Conservation (phyloP, 2,113 vertebrate genomes). For the Loxodonta africana region DNA sequence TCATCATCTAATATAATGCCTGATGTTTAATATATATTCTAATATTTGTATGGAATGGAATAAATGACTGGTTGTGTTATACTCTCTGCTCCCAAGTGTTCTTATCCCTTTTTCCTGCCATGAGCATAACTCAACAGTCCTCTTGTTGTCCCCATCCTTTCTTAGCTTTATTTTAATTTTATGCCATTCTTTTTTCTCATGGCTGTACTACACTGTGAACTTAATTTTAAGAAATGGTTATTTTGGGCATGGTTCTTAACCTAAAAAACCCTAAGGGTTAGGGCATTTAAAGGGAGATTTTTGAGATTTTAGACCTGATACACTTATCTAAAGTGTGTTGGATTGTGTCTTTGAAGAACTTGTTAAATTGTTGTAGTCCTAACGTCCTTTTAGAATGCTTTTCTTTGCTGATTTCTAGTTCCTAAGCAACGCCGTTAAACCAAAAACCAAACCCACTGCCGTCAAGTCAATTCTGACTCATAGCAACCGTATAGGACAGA, state of each 20-base stretch:
- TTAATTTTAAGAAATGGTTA: background rate
- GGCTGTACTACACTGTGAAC: background rate
- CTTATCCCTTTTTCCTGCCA: background rate
- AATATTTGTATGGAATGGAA: background rate
- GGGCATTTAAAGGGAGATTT: background rate
- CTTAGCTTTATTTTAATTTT: background rate
- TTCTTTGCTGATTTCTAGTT: slow-evolving; percentile 14
- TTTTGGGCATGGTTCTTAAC: slow-evolving; percentile 21
- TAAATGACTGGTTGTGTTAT: background rate
- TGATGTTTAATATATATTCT: background rate
- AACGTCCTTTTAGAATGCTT: background rate
- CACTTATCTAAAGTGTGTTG: background rate
- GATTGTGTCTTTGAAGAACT: slow-evolving; percentile 3
- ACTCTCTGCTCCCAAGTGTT: background rate
- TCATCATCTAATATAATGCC: background rate
- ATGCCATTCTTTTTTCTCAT: background rate
- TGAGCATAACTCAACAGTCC: background rate
- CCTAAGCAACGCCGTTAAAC: background rate
- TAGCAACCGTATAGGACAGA: too few relatives aligned
- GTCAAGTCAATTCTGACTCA: too few relatives aligned
- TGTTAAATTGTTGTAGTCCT: background rate
- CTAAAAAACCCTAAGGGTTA: background rate
- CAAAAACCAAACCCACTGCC: too few relatives aligned
- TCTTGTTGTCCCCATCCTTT: background rate
- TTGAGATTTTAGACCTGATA: background rate